Evolutionary conservation across 2,888 invertebrate genomes (phyloP).

Genomic region (Parnassius orleans): DNA sequence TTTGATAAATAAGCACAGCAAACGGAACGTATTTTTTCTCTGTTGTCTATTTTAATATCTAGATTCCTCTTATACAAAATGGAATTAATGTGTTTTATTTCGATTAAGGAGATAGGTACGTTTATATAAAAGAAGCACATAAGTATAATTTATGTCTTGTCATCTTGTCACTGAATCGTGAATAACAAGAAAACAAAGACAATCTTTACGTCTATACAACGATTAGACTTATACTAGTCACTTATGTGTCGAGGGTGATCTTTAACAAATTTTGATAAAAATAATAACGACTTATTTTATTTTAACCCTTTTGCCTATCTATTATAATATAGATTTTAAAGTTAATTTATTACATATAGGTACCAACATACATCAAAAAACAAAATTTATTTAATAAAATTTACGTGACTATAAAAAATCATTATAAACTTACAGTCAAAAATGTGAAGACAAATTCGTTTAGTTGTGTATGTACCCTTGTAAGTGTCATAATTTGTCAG

Average conservation of each 20-base stretch:
- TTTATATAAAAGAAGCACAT: conserved; percentile 20
- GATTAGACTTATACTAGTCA: conserved; percentile 4
- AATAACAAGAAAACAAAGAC: conserved; percentile 31
- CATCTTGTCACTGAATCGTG: conserved; percentile 32
- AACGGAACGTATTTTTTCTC: conserved; percentile 6
- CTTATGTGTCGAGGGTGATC: background rate
- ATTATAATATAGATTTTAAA: no score
- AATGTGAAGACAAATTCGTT: no score
- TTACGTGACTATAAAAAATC: no score
- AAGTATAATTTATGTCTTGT: conserved; percentile 28
- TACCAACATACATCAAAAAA: no score
- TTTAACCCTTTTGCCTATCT: no score
- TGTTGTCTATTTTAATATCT: conserved; percentile 9
- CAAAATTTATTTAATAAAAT: no score
- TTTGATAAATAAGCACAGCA: conserved; percentile 7
- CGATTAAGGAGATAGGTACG: conserved; percentile 1
- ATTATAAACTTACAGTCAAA: no score
- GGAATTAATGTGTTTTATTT: conserved; percentile 14
- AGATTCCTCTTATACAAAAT: conserved; percentile 6
- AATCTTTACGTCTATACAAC: conserved; percentile 20
- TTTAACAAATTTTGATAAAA: background rate
- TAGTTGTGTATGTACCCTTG: no score
- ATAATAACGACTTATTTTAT: background rate
- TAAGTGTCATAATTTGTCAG: no score
- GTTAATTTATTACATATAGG: background rate